phyloP scores from a whole-genome alignment of 2,797 vertebrate species.

The Buceros bicornis region DNA sequence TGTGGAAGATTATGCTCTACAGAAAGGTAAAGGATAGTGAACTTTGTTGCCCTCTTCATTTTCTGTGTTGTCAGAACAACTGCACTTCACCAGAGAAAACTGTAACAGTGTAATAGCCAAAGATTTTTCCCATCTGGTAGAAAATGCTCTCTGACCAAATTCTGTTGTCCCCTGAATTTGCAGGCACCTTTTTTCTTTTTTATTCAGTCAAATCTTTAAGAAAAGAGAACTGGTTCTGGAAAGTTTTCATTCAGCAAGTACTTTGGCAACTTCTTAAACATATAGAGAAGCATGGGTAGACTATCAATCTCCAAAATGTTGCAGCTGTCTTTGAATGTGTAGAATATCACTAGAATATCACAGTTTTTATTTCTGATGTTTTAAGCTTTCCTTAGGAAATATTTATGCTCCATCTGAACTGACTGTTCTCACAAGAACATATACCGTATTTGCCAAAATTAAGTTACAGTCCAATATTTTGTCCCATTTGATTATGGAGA shows the following conservation, averaged over 20 bases:
- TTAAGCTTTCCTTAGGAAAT: neutral
- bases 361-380: neutral
- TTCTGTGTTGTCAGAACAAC: neutral
- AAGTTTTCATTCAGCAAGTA: neutral
- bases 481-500: neutral
- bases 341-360: neutral
- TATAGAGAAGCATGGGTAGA: neutral
- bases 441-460: neutral
- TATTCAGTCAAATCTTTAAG: neutral
- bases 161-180: neutral
- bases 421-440: neutral
- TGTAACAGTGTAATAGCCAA: neutral
- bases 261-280: neutral
- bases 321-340: neutral
- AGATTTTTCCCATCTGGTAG: neutral
- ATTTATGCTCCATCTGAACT: neutral
- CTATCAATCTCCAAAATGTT: neutral
- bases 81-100: neutral
- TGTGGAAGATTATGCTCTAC: neutral
- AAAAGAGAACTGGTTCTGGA: neutral
- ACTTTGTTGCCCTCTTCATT: neutral
- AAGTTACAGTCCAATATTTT: neutral
- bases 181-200: neutral
- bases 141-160: neutral
- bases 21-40: neutral